Percentiles rank a stretch among this genome's conserved stretches.
phyloP scores from a whole-genome alignment of 1,140 invertebrate species.

The Rhopalosiphum maidis region DNA sequence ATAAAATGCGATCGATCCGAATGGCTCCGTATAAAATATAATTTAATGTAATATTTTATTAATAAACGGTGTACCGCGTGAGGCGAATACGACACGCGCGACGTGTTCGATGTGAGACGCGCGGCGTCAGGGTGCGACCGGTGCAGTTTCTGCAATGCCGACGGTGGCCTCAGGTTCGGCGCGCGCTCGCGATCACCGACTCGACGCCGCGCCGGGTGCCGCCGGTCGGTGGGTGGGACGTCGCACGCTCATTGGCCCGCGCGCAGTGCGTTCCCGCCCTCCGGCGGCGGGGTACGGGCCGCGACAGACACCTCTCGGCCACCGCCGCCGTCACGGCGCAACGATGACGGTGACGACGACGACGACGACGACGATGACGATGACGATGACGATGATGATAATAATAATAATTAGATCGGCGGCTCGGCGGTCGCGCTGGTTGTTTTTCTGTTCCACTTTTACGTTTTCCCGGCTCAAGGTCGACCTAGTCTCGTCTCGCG shows the following conservation, averaged over 20 bases:
- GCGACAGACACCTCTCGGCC: neutral
- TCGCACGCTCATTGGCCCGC: conserved; percentile 24
- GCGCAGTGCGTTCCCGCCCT: neutral
- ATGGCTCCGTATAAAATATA: neutral
- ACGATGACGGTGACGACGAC: neutral
- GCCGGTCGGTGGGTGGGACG: conserved; percentile 42
- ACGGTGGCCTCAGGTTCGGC: neutral
- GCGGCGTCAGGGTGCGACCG: conserved; percentile 32
- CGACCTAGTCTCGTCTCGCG: neutral
- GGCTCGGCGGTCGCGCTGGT: neutral
- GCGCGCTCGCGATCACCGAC: conserved; percentile 6
- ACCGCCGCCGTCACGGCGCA: neutral
- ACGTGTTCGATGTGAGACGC: conserved; percentile 5
- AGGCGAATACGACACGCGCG: neutral
- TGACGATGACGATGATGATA: no score
- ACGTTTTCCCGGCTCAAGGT: neutral
- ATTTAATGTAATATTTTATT: neutral
- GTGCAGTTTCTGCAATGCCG: conserved; percentile 50
- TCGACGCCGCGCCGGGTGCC: conserved; percentile 11
- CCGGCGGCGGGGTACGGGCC: conserved; percentile 24
- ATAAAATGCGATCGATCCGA: neutral
- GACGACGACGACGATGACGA: no score
- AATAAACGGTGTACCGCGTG: neutral
- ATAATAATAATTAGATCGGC: neutral
- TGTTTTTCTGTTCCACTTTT: neutral